These are phyloP conservation scores for Drosophila ficusphila DNA, from an alignment of 1,140 invertebrate species.

Conservation along the genomic window DNA sequence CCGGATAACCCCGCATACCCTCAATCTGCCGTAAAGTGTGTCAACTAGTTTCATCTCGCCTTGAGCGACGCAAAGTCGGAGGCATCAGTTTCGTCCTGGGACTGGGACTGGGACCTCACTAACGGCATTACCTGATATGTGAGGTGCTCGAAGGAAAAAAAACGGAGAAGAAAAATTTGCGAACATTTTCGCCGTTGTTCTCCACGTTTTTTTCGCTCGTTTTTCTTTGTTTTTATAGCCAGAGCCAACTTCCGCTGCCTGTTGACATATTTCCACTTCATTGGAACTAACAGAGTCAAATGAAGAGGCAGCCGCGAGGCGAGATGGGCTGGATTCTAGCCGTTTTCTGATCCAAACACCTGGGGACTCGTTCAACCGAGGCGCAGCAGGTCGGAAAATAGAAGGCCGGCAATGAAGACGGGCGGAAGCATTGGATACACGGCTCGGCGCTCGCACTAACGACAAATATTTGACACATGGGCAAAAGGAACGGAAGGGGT, in stretches of 20 bases:
- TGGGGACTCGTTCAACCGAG: constrained; percentile 62
- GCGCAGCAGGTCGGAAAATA: neutral
- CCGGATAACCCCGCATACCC: constrained; percentile 8
- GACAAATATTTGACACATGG: constrained; percentile 73
- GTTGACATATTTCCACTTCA: constrained; percentile 82
- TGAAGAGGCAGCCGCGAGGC: constrained; percentile 69
- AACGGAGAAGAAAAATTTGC: constrained; percentile 23
- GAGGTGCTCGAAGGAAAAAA: constrained; percentile 26
- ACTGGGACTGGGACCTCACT: constrained; percentile 17
- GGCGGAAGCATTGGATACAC: constrained; percentile 41
- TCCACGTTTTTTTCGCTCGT: constrained; percentile 10
- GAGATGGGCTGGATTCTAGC: constrained; percentile 11
- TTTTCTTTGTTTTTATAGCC: constrained; percentile 49
- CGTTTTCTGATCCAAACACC: constrained; percentile 25
- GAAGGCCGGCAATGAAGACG: constrained; percentile 31
- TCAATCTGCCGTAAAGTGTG: constrained; percentile 38
- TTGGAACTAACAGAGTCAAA: constrained; percentile 73
- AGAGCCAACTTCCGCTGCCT: constrained; percentile 76
- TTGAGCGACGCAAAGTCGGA: constrained; percentile 29
- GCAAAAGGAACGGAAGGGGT: neutral
- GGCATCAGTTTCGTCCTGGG: constrained; percentile 19
- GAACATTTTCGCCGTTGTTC: constrained; percentile 46
- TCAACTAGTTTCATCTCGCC: constrained; percentile 78
- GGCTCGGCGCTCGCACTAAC: constrained; percentile 50
- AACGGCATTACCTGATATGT: constrained; percentile 74